These are phyloP conservation scores for Sinodicranocentrus sp. DNA, from an alignment of 2,888 invertebrate genomes.

Conservation along the genomic window DNA sequence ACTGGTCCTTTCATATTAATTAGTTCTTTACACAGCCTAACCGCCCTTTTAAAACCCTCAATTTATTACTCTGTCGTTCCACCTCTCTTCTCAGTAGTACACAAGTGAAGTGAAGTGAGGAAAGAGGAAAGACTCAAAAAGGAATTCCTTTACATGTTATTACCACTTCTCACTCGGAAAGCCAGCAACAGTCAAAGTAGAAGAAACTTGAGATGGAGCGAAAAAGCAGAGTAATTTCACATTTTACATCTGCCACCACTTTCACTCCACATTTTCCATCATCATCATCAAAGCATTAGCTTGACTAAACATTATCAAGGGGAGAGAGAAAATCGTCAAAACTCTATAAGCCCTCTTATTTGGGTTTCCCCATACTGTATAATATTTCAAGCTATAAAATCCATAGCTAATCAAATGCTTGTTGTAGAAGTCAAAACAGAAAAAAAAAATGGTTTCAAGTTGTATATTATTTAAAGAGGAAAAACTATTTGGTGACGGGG, in stretches of 20 bases:
- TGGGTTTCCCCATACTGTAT: too few relatives aligned
- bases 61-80: constrained; percentile 64
- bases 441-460: too few relatives aligned
- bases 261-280: constrained; percentile 39
- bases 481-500: too few relatives aligned
- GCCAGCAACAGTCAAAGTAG: background rate
- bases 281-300: constrained; percentile 34
- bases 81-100: constrained; percentile 32
- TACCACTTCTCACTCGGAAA: background rate
- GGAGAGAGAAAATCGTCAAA: too few relatives aligned
- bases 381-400: too few relatives aligned
- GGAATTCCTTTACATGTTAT: constrained; percentile 34
- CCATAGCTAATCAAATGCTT: too few relatives aligned
- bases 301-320: background rate
- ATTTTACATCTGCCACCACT: constrained; percentile 11
- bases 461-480: too few relatives aligned
- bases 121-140: constrained; percentile 39
- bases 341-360: too few relatives aligned
- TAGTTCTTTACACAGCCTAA: constrained; percentile 63
- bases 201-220: background rate
- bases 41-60: constrained; percentile 65
- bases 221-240: constrained; percentile 1
- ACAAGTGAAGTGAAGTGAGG: constrained; percentile 36
- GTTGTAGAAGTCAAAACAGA: too few relatives aligned
- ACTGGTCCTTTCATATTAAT: constrained; percentile 66